Conservation (phyloP, 2,797 vertebrate species). For the Tauraco hartlaubi region DNA sequence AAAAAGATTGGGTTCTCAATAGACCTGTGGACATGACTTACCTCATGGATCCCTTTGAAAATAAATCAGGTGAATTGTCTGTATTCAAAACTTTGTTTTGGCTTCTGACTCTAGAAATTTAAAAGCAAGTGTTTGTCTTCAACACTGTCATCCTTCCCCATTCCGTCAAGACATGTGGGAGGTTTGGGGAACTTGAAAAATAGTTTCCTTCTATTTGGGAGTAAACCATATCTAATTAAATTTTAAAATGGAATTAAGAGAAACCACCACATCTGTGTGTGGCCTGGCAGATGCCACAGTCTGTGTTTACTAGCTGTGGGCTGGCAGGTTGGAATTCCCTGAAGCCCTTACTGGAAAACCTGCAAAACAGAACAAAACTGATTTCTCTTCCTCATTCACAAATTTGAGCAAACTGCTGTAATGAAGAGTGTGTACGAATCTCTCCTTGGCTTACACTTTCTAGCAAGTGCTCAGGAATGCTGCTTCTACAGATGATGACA, state of each 20-base stretch:
- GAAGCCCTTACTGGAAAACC: not conserved
- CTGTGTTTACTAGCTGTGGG: not conserved
- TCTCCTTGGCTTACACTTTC: not conserved
- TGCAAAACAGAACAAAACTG: not conserved
- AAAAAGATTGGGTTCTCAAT: not conserved
- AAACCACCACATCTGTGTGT: not conserved
- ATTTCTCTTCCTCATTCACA: not conserved
- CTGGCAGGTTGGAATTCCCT: not conserved
- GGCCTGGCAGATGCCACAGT: not conserved
- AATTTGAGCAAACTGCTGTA: not conserved
- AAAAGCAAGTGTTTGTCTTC: not conserved
- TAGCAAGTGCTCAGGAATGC: not conserved
- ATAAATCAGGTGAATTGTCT: not conserved
- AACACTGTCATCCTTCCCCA: not conserved
- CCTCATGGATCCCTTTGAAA: not conserved
- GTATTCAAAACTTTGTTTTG: not conserved
- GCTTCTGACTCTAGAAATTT: not conserved
- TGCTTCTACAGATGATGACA: not conserved
- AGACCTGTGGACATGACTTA: not conserved
- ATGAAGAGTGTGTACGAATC: not conserved
- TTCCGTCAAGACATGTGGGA: not conserved
- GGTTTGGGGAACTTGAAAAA: not conserved
- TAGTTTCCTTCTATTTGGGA: not conserved
- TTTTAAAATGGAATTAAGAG: not conserved
- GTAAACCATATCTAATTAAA: conserved; percentile 5